Percentiles rank a stretch among this genome's conserved stretches.
These are phyloP conservation scores for Vireo altiloquus DNA, from an alignment of 2,113 vertebrate species.

Conservation along the genomic window DNA sequence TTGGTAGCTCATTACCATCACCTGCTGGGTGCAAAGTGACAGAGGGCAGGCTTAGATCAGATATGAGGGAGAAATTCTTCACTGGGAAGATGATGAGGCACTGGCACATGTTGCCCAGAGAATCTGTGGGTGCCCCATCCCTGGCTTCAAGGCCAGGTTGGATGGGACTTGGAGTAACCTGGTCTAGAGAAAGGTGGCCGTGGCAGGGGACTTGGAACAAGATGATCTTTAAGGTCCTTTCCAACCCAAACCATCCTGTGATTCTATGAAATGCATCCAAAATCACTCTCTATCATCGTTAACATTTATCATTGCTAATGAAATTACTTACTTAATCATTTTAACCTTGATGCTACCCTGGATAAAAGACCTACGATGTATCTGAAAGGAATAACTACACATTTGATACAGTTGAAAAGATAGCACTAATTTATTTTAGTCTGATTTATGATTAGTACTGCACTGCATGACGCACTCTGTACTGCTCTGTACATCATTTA, in stretches of 20 bases:
- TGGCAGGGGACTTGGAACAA: not conserved
- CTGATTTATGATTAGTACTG: slow-evolving; percentile 33
- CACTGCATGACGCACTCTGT: not conserved
- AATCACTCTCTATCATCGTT: not conserved
- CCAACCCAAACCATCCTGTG: not conserved
- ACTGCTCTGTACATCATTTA: not conserved
- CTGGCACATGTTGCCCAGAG: not conserved
- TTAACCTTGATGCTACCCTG: slow-evolving; percentile 61
- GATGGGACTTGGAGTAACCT: not conserved
- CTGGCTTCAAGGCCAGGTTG: not conserved
- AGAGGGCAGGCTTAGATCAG: not conserved
- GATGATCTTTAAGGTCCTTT: not conserved
- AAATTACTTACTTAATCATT: slow-evolving; percentile 60
- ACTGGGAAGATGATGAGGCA: not conserved
- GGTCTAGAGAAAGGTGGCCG: not conserved
- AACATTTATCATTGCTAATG: slow-evolving; percentile 54
- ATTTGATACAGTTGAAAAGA: slow-evolving; percentile 46
- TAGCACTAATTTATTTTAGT: slow-evolving; percentile 43
- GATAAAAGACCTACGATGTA: slow-evolving; percentile 21
- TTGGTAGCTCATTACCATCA: not conserved
- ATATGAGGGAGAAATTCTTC: not conserved
- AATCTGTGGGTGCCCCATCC: not conserved
- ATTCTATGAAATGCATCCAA: not conserved
- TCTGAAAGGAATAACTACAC: slow-evolving; percentile 29
- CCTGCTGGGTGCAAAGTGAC: not conserved